phyloP scores from a whole-genome alignment of 2,888 invertebrate species.

The Cerastis rubricosa region DNA sequence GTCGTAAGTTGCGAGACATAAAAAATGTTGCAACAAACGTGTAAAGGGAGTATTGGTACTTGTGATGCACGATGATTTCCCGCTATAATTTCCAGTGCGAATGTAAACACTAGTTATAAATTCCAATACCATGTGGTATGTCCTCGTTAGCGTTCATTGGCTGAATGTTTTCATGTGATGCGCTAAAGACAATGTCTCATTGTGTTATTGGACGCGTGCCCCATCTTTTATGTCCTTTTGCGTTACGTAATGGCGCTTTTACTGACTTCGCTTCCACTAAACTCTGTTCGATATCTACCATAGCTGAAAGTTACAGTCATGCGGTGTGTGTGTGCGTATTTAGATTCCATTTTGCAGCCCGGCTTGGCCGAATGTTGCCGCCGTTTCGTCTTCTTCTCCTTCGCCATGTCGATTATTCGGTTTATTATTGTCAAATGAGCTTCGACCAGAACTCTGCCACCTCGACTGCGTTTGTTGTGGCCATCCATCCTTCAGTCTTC shows the following conservation, averaged over 20 bases:
- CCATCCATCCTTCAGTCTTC: no score
- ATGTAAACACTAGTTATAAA: slow-evolving; percentile 17
- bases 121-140: slow-evolving; percentile 24
- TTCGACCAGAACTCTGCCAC: no score
- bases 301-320: no score
- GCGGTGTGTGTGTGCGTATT: no score
- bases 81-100: slow-evolving; percentile 13
- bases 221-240: background rate
- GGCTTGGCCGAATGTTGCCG: no score
- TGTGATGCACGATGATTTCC: background rate
- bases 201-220: background rate
- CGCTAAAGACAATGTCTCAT: slow-evolving; percentile 1
- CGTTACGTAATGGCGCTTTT: slow-evolving; percentile 3
- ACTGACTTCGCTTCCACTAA: no score
- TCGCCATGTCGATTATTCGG: no score
- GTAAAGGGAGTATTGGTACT: background rate
- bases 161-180: slow-evolving; percentile 14
- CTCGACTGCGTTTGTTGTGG: no score
- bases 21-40: background rate
- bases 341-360: no score
- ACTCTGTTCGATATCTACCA: no score
- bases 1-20: background rate
- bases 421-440: no score
- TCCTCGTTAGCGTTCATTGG: slow-evolving; percentile 21
- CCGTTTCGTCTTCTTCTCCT: no score